Evolutionary conservation across 2,113 vertebrate species (phyloP), one percentile per base, ranked within the genome.

Genomic region (Prunella himalayana): DNA sequence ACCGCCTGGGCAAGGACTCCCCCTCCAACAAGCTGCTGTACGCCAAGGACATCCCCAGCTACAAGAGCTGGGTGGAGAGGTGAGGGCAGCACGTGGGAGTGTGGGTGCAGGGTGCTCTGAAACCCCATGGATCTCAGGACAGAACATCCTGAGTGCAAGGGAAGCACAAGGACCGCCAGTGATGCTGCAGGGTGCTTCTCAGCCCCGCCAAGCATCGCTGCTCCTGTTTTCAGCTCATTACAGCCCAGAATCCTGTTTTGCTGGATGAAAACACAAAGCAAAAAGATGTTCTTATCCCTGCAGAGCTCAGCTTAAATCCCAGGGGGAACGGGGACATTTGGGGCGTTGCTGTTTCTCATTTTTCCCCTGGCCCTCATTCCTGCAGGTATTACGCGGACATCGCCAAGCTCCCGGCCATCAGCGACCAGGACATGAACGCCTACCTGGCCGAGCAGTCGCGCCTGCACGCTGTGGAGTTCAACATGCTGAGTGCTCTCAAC

Each of bases 11-110:
- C 96, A 99, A 99, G 93, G 99, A 99, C 92, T 99, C 99, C 4
- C 99, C 99, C 24, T 99, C 99, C 97, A 99, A 99, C 96, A 99
- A 99, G 98, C 98, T 99, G 64, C 99, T 99, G 10, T 99, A 99
- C 0, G 99, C 99, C 98, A 99, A 99, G 99, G 99, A 99, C 95
- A 99, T 99, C 96, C 99, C 99, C 97, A 99, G 99, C 97, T 99
- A 99, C 97, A 99, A 99, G 98, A 99, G 99, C 98, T 99, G 99
- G 99, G 99, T 99, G 75, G 99, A 99, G 95, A 99, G 99, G 99
- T 99, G 93, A 97, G 98, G 68, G 27, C 21, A 21, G 65, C 6
- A 6, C 1, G 0, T 11, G 68, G 50, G 6, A 33, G 39, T 1
- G 53, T 1, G 59, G 33, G 4, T 35, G 41, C 30, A 7, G 27